phyloP scores from a whole-genome alignment of 2,113 vertebrate genomes.

The Recurvirostra avosetta region DNA sequence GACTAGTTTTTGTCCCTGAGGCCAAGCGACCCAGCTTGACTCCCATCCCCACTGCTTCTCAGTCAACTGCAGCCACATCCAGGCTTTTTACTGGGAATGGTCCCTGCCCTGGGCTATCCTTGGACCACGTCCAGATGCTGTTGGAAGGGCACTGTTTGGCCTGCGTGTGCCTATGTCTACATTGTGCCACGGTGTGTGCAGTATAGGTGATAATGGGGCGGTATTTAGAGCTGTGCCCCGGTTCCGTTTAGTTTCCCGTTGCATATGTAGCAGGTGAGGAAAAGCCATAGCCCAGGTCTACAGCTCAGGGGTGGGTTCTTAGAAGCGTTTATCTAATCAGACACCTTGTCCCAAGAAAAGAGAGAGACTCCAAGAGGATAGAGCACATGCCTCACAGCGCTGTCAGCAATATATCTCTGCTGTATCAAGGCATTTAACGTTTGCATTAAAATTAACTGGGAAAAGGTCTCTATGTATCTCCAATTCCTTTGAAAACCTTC shows the following conservation, averaged over 20 bases:
- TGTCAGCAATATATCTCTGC: neutral
- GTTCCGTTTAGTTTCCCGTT: neutral
- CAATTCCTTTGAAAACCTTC: neutral
- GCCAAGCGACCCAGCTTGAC: neutral
- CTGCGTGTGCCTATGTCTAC: too few species aligned
- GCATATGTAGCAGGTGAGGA: rapidly evolving
- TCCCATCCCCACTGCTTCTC: neutral
- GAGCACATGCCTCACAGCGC: neutral
- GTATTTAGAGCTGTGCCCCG: neutral
- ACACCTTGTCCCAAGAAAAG: neutral
- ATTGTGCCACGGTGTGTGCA: neutral
- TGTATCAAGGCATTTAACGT: neutral
- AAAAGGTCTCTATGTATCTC: neutral
- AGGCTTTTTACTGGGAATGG: neutral
- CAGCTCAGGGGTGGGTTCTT: neutral
- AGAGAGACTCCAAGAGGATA: neutral
- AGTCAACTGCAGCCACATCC: neutral
- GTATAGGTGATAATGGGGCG: neutral
- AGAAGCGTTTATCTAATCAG: neutral
- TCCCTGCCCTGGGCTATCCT: neutral
- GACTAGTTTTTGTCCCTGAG: neutral
- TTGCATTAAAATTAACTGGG: neutral
- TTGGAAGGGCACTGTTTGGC: neutral
- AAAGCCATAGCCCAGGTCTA: neutral
- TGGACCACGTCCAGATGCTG: neutral